A percentile compares a stretch with the other conserved stretches of the same genome.
Conservation (phyloP, 2,797 vertebrate species). For the Phrynocephalus vlangalii region DNA sequence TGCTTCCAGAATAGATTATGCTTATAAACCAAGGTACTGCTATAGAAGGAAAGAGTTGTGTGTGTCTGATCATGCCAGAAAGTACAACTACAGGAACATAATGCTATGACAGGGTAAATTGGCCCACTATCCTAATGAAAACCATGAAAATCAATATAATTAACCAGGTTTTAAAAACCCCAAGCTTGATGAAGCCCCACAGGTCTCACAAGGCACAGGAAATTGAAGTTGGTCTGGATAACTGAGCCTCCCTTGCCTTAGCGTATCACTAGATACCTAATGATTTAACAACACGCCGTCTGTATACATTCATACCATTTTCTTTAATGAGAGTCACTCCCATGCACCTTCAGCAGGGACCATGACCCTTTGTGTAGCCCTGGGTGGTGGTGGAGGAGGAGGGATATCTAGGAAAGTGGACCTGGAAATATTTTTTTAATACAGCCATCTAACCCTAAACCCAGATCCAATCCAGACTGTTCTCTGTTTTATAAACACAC, state of each 20-base stretch:
- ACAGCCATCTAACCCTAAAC: too few relatives aligned
- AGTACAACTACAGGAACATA: neutral
- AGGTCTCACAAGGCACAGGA: neutral
- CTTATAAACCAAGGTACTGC: too few relatives aligned
- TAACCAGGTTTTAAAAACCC: neutral
- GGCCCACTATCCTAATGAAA: neutral
- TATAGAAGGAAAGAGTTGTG: too few relatives aligned
- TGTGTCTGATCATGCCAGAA: too few relatives aligned
- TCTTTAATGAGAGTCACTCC: neutral
- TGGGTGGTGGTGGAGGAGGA: too few relatives aligned
- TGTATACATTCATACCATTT: neutral
- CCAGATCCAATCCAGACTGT: neutral
- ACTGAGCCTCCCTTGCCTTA: neutral
- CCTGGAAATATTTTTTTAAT: too few relatives aligned
- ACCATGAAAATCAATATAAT: neutral
- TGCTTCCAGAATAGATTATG: too few relatives aligned
- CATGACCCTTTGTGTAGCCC: too few relatives aligned
- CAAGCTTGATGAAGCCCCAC: neutral
- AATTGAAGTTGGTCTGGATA: neutral
- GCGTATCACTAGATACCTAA: too few relatives aligned
- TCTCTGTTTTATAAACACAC: too few relatives aligned
- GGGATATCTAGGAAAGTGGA: too few relatives aligned
- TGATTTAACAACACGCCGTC: neutral
- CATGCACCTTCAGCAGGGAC: neutral
- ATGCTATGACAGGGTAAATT: neutral